Evolutionary conservation across 2,888 invertebrate species (phyloP), one percentile per base, ranked within the genome.

Genomic region (Rotaria sp.): DNA sequence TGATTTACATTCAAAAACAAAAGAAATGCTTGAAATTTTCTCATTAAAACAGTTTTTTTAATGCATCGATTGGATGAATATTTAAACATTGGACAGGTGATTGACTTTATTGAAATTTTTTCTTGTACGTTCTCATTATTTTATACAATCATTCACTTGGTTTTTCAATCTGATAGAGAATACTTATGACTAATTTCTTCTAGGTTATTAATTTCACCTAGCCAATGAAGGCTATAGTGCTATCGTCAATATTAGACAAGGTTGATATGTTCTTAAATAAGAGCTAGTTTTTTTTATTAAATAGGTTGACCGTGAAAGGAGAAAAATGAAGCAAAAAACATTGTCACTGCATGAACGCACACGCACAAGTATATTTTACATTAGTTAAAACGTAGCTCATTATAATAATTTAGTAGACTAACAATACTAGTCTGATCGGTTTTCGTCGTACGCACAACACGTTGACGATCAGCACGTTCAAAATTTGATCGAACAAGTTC

Each of bases 401-500:
- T 96, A 91, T 97, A 99, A 92, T 95, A 96, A 88, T 94, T 94
- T 80, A 98, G 93, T 87, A 98, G 93, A 91, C 97, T 96, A 90
- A 96, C 96, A 89, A 96, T 95, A 84, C 96, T 96, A 21, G 97
- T 97, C 88, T 95, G 93, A 91, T 97, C 98, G 92, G 96, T 97
- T 88, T 96, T 98, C 7, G 96, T 95, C 4, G 98, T 97, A 87
- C 99, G 93, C 0, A 99, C 98, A 24, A 99, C 97, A 0, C 97
- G 97, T 88, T 94, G 94, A 88, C 99, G 94, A 92, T 98, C 99
- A 0, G 99, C 98, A 89, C 99, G 93, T 92, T 99, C 98, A 91
- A 98, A 99, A 92, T 99, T 99, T 0, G 98, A 98, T 91, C 98
- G 97, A 59, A 97, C 97, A 88, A 98, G 95, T 92, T 99, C 99